Conservation (phyloP, 92 coral and sea anemone genomes). For the Actinernus sp. region DNA sequence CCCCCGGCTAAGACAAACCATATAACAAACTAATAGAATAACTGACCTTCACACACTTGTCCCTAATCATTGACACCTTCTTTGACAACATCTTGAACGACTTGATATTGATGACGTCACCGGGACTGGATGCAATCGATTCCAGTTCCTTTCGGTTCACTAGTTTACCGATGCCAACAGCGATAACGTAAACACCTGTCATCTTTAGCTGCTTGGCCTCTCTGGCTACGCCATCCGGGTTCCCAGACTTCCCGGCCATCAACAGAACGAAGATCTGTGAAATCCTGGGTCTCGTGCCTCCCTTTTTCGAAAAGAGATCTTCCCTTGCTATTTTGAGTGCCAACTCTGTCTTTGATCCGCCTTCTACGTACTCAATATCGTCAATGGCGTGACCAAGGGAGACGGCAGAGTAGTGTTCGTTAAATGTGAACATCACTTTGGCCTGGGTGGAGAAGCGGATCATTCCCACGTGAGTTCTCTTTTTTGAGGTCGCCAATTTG, state of each 20-base stretch:
- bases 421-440: constrained; percentile 15
- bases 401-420: constrained; percentile 19
- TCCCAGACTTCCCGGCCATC: constrained; percentile 47
- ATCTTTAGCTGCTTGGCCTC: constrained; percentile 40
- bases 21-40: too few relatives aligned
- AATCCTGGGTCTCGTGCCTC: constrained; percentile 33
- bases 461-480: constrained; percentile 23
- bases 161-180: constrained; percentile 73
- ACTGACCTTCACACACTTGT: too few relatives aligned
- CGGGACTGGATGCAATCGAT: constrained; percentile 54
- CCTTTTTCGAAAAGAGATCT: constrained; percentile 27
- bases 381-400: constrained; percentile 34
- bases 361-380: constrained; percentile 17
- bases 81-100: constrained; percentile 40
- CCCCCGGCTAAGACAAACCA: too few relatives aligned
- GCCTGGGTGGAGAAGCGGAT: constrained; percentile 27
- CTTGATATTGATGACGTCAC: constrained; percentile 48
- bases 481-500: constrained; percentile 14
- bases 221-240: not conserved
- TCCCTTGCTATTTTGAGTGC: constrained; percentile 43
- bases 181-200: constrained; percentile 56
- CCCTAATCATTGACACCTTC: constrained; percentile 39
- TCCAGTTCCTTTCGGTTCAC: constrained; percentile 56
- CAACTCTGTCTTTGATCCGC: constrained; percentile 40
- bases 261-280: constrained; percentile 40